phyloP scores from a whole-genome alignment of 2,113 vertebrate genomes.

The Antigone vipio region DNA sequence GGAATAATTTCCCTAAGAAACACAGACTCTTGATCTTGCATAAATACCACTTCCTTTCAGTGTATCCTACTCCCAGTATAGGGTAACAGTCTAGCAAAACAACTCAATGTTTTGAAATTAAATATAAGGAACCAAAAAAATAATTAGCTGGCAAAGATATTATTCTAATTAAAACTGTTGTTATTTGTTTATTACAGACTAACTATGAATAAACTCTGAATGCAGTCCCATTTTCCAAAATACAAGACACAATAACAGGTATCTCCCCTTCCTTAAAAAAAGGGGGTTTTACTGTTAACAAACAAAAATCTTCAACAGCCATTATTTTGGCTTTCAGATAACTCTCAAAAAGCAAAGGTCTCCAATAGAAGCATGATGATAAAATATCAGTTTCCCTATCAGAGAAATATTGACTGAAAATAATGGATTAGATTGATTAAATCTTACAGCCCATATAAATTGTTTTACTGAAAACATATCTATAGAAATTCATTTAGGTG shows the following conservation, averaged over 20 bases:
- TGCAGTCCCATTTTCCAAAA: background rate
- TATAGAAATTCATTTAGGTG: background rate
- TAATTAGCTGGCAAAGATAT: background rate
- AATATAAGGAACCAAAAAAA: background rate
- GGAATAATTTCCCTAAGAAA: background rate
- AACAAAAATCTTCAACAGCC: background rate
- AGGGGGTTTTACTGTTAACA: background rate
- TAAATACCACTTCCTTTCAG: background rate
- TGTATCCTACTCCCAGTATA: background rate
- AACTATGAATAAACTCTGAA: background rate
- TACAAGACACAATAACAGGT: background rate
- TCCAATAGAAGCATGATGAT: background rate
- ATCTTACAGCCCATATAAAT: background rate
- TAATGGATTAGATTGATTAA: background rate
- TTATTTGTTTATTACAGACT: background rate
- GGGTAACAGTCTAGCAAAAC: background rate
- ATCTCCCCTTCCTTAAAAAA: background rate
- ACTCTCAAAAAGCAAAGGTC: background rate
- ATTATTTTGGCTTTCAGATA: background rate
- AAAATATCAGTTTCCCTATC: background rate
- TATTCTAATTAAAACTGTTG: background rate
- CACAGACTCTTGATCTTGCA: background rate
- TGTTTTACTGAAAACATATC: background rate
- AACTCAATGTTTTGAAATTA: background rate
- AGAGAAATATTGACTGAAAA: background rate